phyloP scores from a whole-genome alignment of 2,797 vertebrate species.

The Perodicticus potto region DNA sequence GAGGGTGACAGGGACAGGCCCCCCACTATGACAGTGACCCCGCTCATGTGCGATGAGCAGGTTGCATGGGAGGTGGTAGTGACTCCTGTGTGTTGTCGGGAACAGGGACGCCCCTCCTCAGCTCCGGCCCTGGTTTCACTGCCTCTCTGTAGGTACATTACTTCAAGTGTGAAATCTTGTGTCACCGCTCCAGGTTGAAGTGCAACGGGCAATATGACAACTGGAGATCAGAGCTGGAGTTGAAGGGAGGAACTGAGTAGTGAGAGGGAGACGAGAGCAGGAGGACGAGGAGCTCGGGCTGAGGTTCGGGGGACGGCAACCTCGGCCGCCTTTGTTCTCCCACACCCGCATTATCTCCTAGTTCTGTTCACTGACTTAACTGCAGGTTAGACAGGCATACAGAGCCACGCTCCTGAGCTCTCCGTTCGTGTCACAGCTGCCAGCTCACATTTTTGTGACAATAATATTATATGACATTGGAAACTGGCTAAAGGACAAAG shows the following conservation, averaged over 20 bases:
- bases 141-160: neutral
- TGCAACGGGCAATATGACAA: neutral
- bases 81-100: neutral
- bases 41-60: neutral
- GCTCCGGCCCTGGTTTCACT: too few relatives aligned
- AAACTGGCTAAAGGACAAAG: neutral
- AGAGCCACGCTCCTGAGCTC: neutral
- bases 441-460: neutral
- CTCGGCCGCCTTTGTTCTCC: neutral
- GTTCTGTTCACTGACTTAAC: neutral
- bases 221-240: neutral
- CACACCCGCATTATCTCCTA: neutral
- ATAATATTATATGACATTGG: neutral
- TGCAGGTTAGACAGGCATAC: neutral
- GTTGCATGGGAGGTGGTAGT: neutral
- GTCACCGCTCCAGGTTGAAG: neutral
- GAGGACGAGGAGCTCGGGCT: neutral
- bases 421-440: neutral
- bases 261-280: neutral
- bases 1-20: accelerated
- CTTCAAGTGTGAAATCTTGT: neutral
- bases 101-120: neutral
- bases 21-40: neutral
- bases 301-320: neutral
- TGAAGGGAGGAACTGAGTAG: neutral